Evolutionary conservation across 2,113 vertebrate species (phyloP), one percentile per base, ranked within the genome.

Genomic region (Callaeas wilsoni): DNA sequence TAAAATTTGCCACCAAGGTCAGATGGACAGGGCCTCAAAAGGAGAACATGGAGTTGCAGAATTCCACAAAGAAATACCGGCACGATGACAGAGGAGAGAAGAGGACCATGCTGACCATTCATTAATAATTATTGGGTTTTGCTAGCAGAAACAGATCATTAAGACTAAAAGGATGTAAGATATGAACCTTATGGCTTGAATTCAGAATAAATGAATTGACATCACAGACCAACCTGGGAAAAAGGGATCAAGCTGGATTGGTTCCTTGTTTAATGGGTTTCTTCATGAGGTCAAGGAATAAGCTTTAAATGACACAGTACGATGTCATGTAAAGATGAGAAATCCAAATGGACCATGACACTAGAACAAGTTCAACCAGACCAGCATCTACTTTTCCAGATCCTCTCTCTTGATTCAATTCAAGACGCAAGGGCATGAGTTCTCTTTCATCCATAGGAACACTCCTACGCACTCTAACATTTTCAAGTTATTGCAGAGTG

Each of bases 121-220:
- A 33, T 47, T 33, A 39, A 6, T 56, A 68, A 47, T 47, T 47
- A 47, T 5, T 39, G 13, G 27, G 13, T 33, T 67, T 39, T 57
- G 17, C 29, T 27, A 21, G 10, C n/a, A 68, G n/a, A 17, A 67
- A 56, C 13, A 56, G 7, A 55, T 55, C 42, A 35, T 35, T 78
- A 53, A 29, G 32, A 14, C 5, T 30, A 16, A 67, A 37, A 55
- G 50, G 10, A 46, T 16, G 13, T 37, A 8, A 56, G 63, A 56
- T 56, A 67, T 32, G 50, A 56, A 47, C 10, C 1, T 37, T 13
- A 37, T 13, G 26, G 41, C 33, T 32, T 55, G 16, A 35, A 67
- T 16, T 27, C 0, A 0, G 26, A 37, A 35, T 46, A 67, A 80
- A 46, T 4, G 3, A 42, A 37, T 20, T 22, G 27, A 44, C 16